Conservation (phyloP, 2,113 vertebrate genomes). For the Mus musculus region DNA sequence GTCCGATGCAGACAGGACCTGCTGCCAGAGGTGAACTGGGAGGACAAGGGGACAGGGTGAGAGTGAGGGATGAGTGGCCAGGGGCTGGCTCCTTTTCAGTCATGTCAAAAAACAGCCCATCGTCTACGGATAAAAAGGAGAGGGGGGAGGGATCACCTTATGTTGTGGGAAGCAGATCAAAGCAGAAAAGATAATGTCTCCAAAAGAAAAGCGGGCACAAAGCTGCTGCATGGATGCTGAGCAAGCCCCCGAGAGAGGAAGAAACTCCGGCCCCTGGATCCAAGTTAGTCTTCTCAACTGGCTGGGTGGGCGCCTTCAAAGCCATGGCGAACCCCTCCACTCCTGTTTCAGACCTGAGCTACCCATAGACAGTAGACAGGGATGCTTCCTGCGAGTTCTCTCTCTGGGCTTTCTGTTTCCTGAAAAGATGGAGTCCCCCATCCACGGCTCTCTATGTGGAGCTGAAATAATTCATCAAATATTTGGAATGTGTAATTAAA, state of each 20-base stretch:
- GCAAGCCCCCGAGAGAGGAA: background rate
- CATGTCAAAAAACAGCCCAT: slow-evolving; percentile 53
- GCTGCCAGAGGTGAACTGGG: background rate
- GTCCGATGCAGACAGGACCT: slow-evolving; percentile 74
- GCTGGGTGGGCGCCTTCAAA: slow-evolving; percentile 27
- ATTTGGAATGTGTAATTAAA: slow-evolving; percentile 84
- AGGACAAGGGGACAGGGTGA: slow-evolving; percentile 18
- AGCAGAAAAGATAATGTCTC: slow-evolving; percentile 42
- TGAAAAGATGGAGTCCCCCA: background rate
- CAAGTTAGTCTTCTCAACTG: background rate
- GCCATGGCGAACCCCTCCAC: background rate
- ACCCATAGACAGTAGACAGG: accelerated
- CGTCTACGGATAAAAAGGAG: background rate
- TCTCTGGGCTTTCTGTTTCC: slow-evolving; percentile 2
- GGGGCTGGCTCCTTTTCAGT: background rate
- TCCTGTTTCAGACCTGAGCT: background rate
- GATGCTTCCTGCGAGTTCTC: accelerated
- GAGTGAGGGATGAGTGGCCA: background rate
- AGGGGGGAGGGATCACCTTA: slow-evolving; percentile 14
- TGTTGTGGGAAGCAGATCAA: slow-evolving; percentile 64
- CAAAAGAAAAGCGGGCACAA: background rate
- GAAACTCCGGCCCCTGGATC: background rate
- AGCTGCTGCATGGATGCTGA: background rate
- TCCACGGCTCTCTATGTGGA: background rate
- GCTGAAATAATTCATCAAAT: slow-evolving; percentile 77